A percentile compares a stretch with the other conserved stretches of the same genome.
These are phyloP conservation scores for Sminthopsis crassicaudata DNA, from an alignment of 2,113 vertebrate genomes.

Conservation along the genomic window DNA sequence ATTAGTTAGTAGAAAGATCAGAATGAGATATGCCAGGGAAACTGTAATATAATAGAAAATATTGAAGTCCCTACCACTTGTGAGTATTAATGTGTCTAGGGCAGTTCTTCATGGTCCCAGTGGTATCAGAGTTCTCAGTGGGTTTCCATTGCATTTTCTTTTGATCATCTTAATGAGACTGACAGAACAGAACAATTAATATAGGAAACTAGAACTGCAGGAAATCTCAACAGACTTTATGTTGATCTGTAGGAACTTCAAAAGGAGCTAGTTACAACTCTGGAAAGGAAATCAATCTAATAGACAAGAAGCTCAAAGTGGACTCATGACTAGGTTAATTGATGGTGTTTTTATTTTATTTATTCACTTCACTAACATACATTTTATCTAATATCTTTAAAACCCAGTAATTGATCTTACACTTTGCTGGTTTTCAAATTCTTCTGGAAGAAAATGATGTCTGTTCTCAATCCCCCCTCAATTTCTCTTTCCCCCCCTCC, in stretches of 20 bases:
- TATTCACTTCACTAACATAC: slow-evolving; percentile 8
- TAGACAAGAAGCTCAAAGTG: neutral
- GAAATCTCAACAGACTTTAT: neutral
- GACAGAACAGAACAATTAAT: neutral
- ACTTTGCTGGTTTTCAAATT: neutral
- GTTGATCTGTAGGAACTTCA: neutral
- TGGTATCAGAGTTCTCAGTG: neutral
- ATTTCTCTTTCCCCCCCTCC: neutral
- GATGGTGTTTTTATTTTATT: neutral
- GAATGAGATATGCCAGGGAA: neutral
- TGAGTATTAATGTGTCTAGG: neutral
- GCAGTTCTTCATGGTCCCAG: neutral
- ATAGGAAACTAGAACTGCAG: neutral
- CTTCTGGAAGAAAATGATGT: neutral
- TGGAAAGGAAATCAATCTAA: neutral
- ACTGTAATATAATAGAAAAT: neutral
- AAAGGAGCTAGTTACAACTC: neutral
- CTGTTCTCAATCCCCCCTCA: neutral
- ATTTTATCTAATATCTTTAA: slow-evolving; percentile 12
- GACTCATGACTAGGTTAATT: neutral
- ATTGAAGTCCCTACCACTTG: neutral
- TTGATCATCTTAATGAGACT: neutral
- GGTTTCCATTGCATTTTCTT: neutral
- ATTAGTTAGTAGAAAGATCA: neutral
- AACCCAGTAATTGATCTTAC: slow-evolving; percentile 8